Conservation (phyloP, 1,140 invertebrate species). For the Drosophila oshimai region DNA sequence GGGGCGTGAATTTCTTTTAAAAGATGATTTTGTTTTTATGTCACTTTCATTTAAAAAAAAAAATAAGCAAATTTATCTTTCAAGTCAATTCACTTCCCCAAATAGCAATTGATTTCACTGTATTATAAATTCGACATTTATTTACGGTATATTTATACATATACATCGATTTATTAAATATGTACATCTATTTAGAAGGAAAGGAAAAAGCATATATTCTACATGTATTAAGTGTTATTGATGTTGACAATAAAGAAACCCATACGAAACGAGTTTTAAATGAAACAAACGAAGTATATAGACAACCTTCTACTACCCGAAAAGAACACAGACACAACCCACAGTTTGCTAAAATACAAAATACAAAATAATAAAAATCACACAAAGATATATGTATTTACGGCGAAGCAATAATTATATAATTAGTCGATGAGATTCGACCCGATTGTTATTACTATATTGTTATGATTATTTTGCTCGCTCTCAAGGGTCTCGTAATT, state of each 20-base stretch:
- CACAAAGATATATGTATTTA: slow-evolving; percentile 8
- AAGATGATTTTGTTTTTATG: neutral
- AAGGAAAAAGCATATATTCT: slow-evolving; percentile 33
- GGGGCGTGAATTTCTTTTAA: neutral
- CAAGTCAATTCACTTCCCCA: neutral
- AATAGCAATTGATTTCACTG: slow-evolving; percentile 16
- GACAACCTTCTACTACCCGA: slow-evolving; percentile 2
- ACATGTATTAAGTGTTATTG: slow-evolving; percentile 69
- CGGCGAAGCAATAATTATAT: slow-evolving; percentile 14
- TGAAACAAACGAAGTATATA: slow-evolving; percentile 18
- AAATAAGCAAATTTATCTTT: no score
- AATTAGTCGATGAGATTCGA: slow-evolving; percentile 1
- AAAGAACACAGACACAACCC: slow-evolving; percentile 4
- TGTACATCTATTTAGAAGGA: slow-evolving; percentile 31
- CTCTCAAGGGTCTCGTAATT: slow-evolving; percentile 17
- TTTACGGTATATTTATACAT: slow-evolving; percentile 60
- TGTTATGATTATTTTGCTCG: slow-evolving; percentile 10
- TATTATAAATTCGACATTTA: slow-evolving; percentile 51
- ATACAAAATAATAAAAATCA: neutral
- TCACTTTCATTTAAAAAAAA: neutral
- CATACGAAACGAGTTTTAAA: slow-evolving; percentile 57
- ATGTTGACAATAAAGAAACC: slow-evolving; percentile 71
- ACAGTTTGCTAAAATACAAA: slow-evolving; percentile 22
- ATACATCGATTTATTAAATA: slow-evolving; percentile 49
- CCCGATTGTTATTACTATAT: slow-evolving; percentile 3